These are phyloP conservation scores for Idaea straminata DNA, from an alignment of 2,888 invertebrate genomes.

Conservation along the genomic window DNA sequence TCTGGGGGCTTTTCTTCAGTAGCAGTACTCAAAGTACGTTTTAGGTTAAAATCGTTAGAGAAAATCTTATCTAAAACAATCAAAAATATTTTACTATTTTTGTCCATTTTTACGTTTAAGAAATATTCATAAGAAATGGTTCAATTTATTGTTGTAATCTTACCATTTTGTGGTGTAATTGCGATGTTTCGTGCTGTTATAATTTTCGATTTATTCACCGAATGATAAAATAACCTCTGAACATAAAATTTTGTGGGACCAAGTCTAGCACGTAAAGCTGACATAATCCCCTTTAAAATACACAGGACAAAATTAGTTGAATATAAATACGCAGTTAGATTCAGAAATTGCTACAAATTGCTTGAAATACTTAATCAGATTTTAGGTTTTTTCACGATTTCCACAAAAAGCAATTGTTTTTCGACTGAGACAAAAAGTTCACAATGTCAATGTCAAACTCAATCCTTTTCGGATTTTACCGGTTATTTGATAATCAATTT, in stretches of 20 bases:
- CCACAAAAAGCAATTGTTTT: not conserved
- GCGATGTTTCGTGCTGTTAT: conserved; percentile 31
- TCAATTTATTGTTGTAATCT: not conserved
- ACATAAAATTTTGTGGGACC: conserved; percentile 41
- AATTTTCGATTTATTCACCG: conserved; percentile 42
- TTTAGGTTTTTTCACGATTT: not conserved
- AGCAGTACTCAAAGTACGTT: conserved; percentile 46
- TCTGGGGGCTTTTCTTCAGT: conserved; percentile 54
- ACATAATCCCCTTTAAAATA: conserved; percentile 39
- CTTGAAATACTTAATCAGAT: not conserved
- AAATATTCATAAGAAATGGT: not conserved
- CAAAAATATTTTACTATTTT: not conserved
- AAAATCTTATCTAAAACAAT: conserved; percentile 1
- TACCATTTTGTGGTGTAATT: conserved; percentile 23
- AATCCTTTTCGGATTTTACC: not conserved
- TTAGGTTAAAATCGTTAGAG: conserved; percentile 14
- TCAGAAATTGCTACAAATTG: not conserved
- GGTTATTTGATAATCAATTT: not conserved
- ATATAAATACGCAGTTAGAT: not conserved
- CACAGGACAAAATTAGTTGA: not conserved
- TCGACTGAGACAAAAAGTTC: not conserved
- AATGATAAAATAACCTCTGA: conserved; percentile 53
- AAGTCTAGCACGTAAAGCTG: conserved; percentile 54
- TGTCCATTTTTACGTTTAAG: not conserved
- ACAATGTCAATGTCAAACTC: not conserved